Conservation (phyloP, 2,797 vertebrate species). For the Ceyx erithaca region DNA sequence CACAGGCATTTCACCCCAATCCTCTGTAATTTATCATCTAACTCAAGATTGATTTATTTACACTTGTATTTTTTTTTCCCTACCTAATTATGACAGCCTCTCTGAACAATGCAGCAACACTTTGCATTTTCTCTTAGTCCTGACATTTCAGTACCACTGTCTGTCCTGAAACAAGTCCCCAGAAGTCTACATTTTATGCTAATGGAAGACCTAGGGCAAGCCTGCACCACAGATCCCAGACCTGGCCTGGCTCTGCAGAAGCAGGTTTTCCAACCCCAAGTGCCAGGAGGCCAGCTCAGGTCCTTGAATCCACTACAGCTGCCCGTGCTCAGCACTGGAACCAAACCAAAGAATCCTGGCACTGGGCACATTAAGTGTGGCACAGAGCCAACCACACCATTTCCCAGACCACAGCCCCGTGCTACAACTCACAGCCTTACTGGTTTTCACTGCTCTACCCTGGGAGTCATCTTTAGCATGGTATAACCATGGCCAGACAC, state of each 20-base stretch:
- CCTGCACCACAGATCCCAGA: background rate
- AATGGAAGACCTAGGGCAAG: background rate
- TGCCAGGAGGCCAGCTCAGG: background rate
- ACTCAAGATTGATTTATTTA: background rate
- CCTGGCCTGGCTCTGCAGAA: background rate
- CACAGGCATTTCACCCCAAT: background rate
- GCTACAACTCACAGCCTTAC: background rate
- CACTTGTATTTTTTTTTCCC: background rate
- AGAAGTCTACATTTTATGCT: background rate
- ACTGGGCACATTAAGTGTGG: fast-evolving
- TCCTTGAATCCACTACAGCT: background rate
- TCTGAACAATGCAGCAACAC: background rate
- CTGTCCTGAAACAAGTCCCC: background rate
- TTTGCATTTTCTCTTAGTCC: background rate
- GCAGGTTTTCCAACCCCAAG: background rate
- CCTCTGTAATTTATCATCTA: background rate
- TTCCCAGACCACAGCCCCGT: background rate
- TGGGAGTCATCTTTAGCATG: background rate
- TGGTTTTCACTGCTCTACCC: background rate
- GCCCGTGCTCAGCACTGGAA: background rate
- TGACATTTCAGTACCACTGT: background rate
- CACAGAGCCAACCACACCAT: background rate
- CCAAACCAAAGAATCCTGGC: background rate
- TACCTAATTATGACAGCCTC: background rate
- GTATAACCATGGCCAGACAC: background rate